phyloP scores from a whole-genome alignment of 1,140 invertebrate species.

The Saccostrea echinata region DNA sequence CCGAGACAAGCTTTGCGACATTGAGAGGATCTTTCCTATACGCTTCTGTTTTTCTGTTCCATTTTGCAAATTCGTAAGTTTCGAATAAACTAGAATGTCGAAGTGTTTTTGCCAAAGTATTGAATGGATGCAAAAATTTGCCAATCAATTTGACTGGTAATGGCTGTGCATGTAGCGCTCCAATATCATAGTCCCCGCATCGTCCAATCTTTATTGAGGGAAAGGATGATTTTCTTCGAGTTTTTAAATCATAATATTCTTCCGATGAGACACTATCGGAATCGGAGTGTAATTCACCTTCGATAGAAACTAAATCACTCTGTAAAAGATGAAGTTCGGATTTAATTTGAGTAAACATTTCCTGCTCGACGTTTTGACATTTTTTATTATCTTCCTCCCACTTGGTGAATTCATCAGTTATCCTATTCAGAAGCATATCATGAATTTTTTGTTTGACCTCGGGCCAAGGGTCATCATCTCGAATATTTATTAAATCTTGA shows the following conservation, averaged over 20 bases:
- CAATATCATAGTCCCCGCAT: background rate
- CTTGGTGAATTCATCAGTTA: constrained; percentile 48
- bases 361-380: constrained; percentile 10
- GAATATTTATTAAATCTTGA: background rate
- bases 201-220: background rate
- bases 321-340: constrained; percentile 36
- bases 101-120: background rate
- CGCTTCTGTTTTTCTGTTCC: constrained; percentile 4
- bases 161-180: background rate
- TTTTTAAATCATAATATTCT: background rate
- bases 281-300: constrained; percentile 46
- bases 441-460: constrained; percentile 38
- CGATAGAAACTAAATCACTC: constrained; percentile 43
- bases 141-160: background rate
- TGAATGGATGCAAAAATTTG: constrained; percentile 33
- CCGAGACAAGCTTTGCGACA: constrained; percentile 37
- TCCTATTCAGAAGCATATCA: constrained; percentile 28
- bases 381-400: constrained; percentile 54
- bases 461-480: constrained; percentile 12
- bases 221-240: background rate
- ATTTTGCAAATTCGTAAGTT: background rate
- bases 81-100: constrained; percentile 11
- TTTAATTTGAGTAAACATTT: constrained; percentile 40
- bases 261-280: constrained; percentile 20
- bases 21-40: constrained; percentile 29